phyloP scores from a whole-genome alignment of 2,113 vertebrate genomes.

The Eubucco bourcierii region DNA sequence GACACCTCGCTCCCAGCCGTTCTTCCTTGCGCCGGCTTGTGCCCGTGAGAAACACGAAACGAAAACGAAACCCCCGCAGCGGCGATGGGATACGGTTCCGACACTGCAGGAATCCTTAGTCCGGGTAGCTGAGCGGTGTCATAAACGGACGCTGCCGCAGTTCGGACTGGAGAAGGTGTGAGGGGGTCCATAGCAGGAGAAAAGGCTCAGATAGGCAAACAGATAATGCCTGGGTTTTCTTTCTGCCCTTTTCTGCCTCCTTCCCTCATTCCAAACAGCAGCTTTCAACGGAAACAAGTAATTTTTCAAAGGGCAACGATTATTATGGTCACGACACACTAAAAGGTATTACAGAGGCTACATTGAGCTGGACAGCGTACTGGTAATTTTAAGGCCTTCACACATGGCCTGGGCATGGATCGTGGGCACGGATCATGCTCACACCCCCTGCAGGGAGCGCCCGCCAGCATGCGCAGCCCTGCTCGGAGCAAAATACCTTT shows the following conservation, averaged over 20 bases:
- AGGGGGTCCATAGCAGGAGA: accelerated
- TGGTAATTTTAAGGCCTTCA: too few species aligned
- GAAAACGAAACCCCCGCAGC: background rate
- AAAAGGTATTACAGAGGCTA: background rate
- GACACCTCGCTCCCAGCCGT: background rate
- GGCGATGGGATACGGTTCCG: background rate
- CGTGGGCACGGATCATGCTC: accelerated
- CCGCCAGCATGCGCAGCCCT: background rate
- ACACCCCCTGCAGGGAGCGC: accelerated
- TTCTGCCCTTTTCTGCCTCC: background rate
- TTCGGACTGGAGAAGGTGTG: background rate
- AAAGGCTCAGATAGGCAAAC: background rate
- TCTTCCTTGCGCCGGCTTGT: background rate
- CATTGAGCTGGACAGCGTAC: accelerated
- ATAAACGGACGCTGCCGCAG: background rate
- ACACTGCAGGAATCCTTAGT: accelerated
- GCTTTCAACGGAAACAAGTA: background rate
- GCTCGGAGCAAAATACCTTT: accelerated
- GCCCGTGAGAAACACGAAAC: background rate
- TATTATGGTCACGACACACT: accelerated
- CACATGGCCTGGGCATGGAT: accelerated
- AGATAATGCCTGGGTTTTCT: accelerated
- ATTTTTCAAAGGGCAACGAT: background rate
- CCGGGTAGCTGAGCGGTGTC: background rate
- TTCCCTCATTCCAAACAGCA: background rate